A percentile compares a stretch with the other conserved stretches of the same genome.
Conservation (phyloP, 2,797 vertebrate species). For the Cichlasoma orientale region DNA sequence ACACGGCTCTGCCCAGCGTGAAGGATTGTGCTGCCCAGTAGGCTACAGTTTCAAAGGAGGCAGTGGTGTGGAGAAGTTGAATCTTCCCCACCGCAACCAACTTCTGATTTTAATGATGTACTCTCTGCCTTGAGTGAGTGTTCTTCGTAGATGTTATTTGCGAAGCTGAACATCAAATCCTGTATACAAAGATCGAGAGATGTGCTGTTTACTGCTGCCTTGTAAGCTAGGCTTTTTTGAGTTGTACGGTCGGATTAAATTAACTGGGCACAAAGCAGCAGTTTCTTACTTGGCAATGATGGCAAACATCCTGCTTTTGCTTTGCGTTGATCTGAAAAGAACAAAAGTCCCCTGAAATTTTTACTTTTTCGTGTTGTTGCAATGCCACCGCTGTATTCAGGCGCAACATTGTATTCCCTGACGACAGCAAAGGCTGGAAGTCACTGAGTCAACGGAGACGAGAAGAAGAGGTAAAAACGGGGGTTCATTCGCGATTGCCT, state of each 20-base stretch:
- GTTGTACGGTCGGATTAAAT: background rate
- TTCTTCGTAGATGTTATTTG: conserved; percentile 45
- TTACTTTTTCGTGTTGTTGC: background rate
- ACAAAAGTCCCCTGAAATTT: background rate
- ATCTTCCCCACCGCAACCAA: conserved; percentile 33
- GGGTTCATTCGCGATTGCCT: background rate
- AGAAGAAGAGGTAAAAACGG: background rate
- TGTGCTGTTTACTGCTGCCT: background rate
- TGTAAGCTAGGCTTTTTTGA: background rate
- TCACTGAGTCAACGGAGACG: background rate
- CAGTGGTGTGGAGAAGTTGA: conserved; percentile 48
- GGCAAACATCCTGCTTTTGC: background rate
- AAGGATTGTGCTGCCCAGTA: conserved; percentile 54
- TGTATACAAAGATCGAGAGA: conserved; percentile 34
- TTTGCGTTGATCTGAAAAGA: background rate
- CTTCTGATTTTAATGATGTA: conserved; percentile 68
- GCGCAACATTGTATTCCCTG: background rate
- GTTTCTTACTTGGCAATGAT: background rate
- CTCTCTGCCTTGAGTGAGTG: conserved; percentile 42
- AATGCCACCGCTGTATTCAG: background rate
- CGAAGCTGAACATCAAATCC: conserved; percentile 41
- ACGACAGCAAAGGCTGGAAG: background rate
- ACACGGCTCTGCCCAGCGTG: conserved; percentile 50
- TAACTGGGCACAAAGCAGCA: background rate
- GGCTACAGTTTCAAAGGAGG: conserved; percentile 63